These are phyloP conservation scores for silkworm (Bombyx mori) DNA, from an alignment of 1,140 invertebrate genomes.

Conservation along the genomic window ASM3026992v2 NC_085117.1:17304501-17305000, in stretches of 20 bases:
- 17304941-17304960: too few relatives aligned
- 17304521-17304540: not conserved
- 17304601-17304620: not conserved
- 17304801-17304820: not conserved
- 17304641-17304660: not conserved
- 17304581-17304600: constrained; percentile 4
- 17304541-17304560: not conserved
- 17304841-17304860: not conserved
- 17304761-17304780: constrained; percentile 7
- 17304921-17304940: too few relatives aligned
- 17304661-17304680: constrained; percentile 3
- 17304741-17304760: constrained; percentile 7
- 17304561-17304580: constrained; percentile 3
- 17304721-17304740: constrained; percentile 7
- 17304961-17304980: too few relatives aligned
- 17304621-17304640: not conserved
- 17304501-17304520: not conserved
- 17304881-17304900: constrained; percentile 1
- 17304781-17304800: not conserved
- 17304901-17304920: too few relatives aligned
- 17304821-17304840: not conserved
- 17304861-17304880: constrained; percentile 6
- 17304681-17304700: not conserved
- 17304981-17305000: too few relatives aligned
- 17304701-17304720: constrained; percentile 2